phyloP scores from a whole-genome alignment of 2,797 vertebrate species.

The Schizopygopsis malacanthus region DNA sequence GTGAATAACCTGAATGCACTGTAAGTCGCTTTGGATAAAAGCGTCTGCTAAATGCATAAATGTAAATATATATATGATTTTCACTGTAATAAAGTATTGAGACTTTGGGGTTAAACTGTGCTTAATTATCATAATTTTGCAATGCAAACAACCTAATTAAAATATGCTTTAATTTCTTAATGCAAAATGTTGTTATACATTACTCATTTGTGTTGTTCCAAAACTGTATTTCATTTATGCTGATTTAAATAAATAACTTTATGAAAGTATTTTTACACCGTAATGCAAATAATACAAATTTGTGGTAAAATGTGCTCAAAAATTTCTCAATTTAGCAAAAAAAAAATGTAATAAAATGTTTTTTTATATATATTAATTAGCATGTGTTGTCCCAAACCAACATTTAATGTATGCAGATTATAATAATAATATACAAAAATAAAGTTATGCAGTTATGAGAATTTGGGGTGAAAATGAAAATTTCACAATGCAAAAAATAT shows the following conservation, averaged over 20 bases:
- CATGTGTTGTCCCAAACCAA: not conserved
- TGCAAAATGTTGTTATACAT: not conserved
- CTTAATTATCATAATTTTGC: too few relatives aligned
- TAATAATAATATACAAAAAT: too few relatives aligned
- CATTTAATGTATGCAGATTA: not conserved
- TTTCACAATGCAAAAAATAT: not conserved
- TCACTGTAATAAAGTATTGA: too few relatives aligned
- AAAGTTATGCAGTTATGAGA: too few relatives aligned
- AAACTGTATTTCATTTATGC: not conserved
- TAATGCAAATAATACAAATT: not conserved
- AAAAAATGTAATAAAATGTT: not conserved
- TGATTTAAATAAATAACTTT: not conserved
- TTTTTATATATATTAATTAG: not conserved
- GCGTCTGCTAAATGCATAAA: too few relatives aligned
- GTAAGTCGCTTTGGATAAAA: too few relatives aligned
- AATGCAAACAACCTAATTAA: not conserved
- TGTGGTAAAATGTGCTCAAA: not conserved
- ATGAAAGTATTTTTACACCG: not conserved
- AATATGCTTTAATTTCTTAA: not conserved
- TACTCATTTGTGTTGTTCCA: not conserved
- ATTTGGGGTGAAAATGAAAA: not conserved
- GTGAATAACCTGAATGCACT: too few relatives aligned
- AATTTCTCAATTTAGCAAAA: not conserved
- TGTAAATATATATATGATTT: too few relatives aligned
- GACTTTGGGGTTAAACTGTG: not conserved